Conservation (phyloP, 37 sponge, comb jelly and placozoan genomes). For the Chondrosia reniformis region DNA sequence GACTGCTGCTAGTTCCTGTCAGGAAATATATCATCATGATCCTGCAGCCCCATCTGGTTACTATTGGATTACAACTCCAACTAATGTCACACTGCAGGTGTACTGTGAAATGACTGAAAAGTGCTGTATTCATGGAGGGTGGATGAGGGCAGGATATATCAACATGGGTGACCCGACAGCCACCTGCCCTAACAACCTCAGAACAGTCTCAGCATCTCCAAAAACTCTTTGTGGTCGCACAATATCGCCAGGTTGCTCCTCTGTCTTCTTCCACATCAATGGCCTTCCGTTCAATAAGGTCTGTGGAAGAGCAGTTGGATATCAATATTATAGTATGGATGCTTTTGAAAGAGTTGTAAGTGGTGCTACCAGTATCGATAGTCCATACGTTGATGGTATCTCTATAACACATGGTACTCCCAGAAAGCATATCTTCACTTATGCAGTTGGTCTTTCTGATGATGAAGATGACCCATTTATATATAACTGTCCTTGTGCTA, state of each 20-base stretch:
- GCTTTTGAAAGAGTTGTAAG: background rate
- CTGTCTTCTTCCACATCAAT: background rate
- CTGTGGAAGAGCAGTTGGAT: background rate
- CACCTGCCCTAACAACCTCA: background rate
- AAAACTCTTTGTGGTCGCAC: background rate
- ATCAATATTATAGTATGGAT: background rate
- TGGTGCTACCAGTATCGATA: background rate
- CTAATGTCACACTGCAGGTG: background rate
- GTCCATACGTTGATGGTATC: background rate
- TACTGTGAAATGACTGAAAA: background rate
- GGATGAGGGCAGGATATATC: conserved; percentile 24
- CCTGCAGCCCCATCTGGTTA: background rate
- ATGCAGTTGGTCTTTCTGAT: background rate
- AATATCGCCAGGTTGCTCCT: background rate
- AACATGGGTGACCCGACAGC: conserved; percentile 16
- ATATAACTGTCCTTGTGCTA: background rate
- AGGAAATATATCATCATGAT: background rate
- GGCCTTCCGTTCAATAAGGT: background rate
- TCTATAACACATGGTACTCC: conserved; percentile 1
- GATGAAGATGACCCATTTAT: background rate
- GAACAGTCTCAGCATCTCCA: background rate
- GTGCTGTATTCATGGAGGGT: background rate
- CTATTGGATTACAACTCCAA: background rate
- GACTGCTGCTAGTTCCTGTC: background rate
- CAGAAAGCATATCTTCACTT: background rate